Conservation (phyloP, 2,888 invertebrate genomes). For the Andrena trimmerana region DNA sequence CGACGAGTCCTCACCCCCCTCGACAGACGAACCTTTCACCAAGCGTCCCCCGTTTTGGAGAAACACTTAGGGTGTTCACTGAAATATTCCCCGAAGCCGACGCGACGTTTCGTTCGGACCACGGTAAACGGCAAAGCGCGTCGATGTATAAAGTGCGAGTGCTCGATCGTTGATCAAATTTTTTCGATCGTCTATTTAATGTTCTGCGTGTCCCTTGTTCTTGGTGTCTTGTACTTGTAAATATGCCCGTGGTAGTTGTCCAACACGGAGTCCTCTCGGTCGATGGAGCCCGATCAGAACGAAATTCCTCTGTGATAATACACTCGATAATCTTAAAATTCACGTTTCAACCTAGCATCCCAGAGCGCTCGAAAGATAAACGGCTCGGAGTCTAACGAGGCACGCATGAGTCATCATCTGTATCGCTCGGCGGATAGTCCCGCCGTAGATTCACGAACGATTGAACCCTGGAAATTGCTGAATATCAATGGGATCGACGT, state of each 20-base stretch:
- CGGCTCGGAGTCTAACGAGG: too few species aligned
- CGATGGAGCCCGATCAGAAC: neutral
- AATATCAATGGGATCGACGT: neutral
- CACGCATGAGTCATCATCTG: too few species aligned
- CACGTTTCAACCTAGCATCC: too few species aligned
- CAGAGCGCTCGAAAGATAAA: too few species aligned
- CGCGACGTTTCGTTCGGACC: neutral
- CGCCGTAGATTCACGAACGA: neutral
- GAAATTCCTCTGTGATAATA: constrained; percentile 51
- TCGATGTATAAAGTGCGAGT: constrained; percentile 35
- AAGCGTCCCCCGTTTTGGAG: too few species aligned
- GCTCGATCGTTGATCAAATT: constrained; percentile 65
- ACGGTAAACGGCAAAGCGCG: neutral
- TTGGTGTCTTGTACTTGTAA: constrained; percentile 66
- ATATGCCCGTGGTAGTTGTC: constrained; percentile 15
- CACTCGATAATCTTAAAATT: neutral
- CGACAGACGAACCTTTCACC: neutral
- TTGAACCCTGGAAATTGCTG: neutral
- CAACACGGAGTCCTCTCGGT: constrained; percentile 39
- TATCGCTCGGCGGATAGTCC: neutral
- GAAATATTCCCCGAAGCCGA: neutral
- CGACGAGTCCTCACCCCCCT: neutral
- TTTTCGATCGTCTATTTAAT: constrained; percentile 64
- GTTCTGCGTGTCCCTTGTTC: constrained; percentile 74
- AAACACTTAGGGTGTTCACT: neutral